Evolutionary conservation across 2,797 vertebrate genomes (phyloP).

Genomic region (Semaprochilodus insignis): DNA sequence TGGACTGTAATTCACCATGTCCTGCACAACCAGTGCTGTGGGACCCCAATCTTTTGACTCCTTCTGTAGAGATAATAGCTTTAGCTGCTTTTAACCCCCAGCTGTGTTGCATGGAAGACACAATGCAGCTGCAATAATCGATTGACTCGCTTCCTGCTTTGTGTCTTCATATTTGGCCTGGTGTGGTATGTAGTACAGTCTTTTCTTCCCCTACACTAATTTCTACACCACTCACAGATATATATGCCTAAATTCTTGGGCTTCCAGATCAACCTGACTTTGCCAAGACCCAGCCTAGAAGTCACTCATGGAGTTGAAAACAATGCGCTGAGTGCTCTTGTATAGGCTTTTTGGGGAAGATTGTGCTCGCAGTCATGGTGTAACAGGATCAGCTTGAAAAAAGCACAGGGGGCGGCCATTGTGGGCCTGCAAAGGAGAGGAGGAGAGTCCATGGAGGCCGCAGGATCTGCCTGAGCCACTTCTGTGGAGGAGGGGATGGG

Average conservation of each 20-base stretch:
- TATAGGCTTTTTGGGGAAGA: constrained; percentile 40
- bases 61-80: constrained; percentile 46
- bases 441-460: background rate
- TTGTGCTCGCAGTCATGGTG: constrained; percentile 71
- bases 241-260: constrained; percentile 16
- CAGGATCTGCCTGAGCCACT: background rate
- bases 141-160: constrained; percentile 32
- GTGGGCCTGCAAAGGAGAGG: constrained; percentile 38
- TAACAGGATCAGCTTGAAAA: constrained; percentile 70
- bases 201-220: background rate
- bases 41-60: constrained; percentile 39
- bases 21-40: constrained; percentile 32
- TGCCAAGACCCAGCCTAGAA: constrained; percentile 29
- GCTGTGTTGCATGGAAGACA: constrained; percentile 26
- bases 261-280: constrained; percentile 56
- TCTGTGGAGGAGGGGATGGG: constrained; percentile 2
- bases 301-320: constrained; percentile 48
- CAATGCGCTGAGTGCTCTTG: constrained; percentile 45
- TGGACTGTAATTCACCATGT: constrained; percentile 46
- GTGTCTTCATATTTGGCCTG: constrained; percentile 13
- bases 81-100: constrained; percentile 40
- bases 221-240: background rate
- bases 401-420: constrained; percentile 46
- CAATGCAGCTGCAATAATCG: constrained; percentile 9
- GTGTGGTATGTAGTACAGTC: background rate